Evolutionary conservation across 2,113 vertebrate species (phyloP), one percentile per base, ranked within the genome.

Genomic region (Cyanoderma ruficeps): DNA sequence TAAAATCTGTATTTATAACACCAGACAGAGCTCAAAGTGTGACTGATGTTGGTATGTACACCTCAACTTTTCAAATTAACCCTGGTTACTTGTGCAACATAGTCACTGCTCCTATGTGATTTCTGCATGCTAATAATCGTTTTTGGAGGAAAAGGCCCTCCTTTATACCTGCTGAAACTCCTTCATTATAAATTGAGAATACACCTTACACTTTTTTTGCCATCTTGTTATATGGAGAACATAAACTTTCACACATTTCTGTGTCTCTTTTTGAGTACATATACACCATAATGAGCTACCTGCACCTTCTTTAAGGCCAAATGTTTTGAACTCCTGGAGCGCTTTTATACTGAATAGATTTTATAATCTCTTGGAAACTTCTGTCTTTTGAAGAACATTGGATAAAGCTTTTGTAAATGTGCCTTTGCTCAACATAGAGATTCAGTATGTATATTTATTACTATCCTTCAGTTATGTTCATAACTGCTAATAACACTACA

Each of bases 121-220:
- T 68, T 60, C 46, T 46, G 30, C 15, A 20, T 25, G 15, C 6
- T 71, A 44, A 23, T 42, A 53, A 11, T 3, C 0, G 0, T 15
- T 63, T 67, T 35, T 63, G 44, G 65, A 76, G 39, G 23, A 49
- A 70, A 92, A 70, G 4, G 2, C 14, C 4, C 21, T 68, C 47
- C 20, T 65, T 65, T 28, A 30, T 31, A 41, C 4, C 5, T 4
- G 10, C 21, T 22, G 23, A 86, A 84, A 69, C 10, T 6, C 5
- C 22, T 57, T 57, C 28, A 35, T 55, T 88, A 25, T 41, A 76
- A 35, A 24, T 44, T 56, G 4, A 80, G 57, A 69, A 39, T 1
- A 18, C 7, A 25, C 25, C 4, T 84, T 30, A 28, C 31, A 46
- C n/a, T n/a, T 22, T 15, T 94, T 92, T 90, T 79, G 31, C n/a